Evolutionary conservation across 1,140 invertebrate species (phyloP).

Genomic region (Meloidogyne exigua): DNA sequence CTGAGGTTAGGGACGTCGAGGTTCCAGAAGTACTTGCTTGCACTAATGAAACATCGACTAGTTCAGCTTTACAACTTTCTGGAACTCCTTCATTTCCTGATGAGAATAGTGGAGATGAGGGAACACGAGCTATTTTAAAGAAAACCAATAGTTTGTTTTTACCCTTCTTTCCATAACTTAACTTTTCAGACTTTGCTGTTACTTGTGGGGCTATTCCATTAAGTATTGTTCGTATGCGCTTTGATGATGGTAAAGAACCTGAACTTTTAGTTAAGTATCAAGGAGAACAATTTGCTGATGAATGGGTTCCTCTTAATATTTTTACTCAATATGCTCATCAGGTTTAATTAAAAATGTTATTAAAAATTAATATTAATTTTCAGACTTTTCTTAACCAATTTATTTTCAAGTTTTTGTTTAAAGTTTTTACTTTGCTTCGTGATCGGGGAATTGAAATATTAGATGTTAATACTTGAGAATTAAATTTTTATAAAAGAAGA

Average conservation of each 20-base stretch:
- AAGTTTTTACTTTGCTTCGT: background rate
- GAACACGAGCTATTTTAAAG: background rate
- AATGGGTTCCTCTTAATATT: background rate
- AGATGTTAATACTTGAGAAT: background rate
- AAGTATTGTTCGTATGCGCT: background rate
- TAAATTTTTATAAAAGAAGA: background rate
- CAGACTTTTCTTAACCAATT: background rate
- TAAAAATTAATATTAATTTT: background rate
- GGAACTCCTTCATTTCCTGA: background rate
- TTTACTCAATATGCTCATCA: background rate
- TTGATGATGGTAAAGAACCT: background rate
- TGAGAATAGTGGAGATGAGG: background rate
- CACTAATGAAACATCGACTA: background rate
- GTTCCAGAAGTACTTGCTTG: background rate
- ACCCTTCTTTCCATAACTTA: too few species aligned
- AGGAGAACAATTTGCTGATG: background rate
- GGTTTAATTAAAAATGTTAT: background rate
- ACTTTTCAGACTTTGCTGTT: background rate
- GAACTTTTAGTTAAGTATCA: background rate
- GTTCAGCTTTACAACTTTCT: background rate
- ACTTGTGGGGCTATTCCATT: background rate
- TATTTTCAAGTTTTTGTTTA: conserved; percentile 2
- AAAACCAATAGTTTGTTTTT: background rate
- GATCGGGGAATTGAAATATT: background rate
- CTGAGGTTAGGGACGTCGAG: background rate